These are phyloP conservation scores for Acronicta leporina DNA, from an alignment of 2,888 invertebrate genomes.

Conservation along the genomic window DNA sequence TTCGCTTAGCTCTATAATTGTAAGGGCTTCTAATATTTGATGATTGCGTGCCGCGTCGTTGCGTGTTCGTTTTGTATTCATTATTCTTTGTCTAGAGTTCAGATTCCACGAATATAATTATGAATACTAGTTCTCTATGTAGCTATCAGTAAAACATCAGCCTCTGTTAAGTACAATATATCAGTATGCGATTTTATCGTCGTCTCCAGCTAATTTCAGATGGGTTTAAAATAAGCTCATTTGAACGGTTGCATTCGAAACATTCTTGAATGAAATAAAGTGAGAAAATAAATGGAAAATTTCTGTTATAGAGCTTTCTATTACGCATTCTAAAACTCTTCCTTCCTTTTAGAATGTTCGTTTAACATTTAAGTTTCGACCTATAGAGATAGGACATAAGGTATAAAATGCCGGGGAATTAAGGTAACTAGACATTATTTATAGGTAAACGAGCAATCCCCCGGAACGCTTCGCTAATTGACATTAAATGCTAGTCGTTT, in stretches of 20 bases:
- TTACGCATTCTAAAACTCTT: constrained; percentile 42
- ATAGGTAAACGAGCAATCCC: constrained; percentile 66
- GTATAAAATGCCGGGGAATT: constrained; percentile 52
- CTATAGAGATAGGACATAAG: constrained; percentile 49
- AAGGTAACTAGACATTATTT: constrained; percentile 64
- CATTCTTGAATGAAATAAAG: constrained; percentile 35
- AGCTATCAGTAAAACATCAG: constrained; percentile 26
- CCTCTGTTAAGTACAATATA: constrained; percentile 3
- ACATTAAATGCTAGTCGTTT: constrained; percentile 79
- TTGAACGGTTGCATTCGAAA: constrained; percentile 21
- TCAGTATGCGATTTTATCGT: constrained; percentile 10
- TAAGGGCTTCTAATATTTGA: constrained; percentile 64
- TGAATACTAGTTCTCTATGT: constrained; percentile 14
- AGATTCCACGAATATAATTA: background rate
- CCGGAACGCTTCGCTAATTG: constrained; percentile 78
- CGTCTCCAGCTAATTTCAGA: constrained; percentile 8
- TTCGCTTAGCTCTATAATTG: constrained; percentile 72
- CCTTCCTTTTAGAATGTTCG: constrained; percentile 20
- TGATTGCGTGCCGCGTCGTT: constrained; percentile 68
- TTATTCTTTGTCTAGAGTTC: constrained; percentile 56
- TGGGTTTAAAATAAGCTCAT: constrained; percentile 14
- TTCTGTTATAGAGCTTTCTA: constrained; percentile 39
- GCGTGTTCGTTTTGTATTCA: constrained; percentile 64
- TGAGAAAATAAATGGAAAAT: constrained; percentile 41
- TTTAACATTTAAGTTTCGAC: constrained; percentile 11